Conservation (phyloP, 37 sponge, comb jelly and placozoan species). For the Haliclona indistincta region DNA sequence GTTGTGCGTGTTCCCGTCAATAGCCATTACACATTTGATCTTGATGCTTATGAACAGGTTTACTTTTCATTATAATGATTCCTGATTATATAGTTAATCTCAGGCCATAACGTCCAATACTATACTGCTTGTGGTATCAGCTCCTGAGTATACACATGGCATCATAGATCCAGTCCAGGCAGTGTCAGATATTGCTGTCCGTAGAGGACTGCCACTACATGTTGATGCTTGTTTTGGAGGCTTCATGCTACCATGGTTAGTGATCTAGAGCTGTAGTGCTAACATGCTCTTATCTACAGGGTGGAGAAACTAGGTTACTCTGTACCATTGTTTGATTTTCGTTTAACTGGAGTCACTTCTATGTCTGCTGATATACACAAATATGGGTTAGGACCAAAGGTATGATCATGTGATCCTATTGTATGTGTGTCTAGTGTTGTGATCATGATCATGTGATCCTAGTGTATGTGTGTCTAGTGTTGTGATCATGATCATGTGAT, state of each 20-base stretch:
- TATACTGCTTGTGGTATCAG: conserved; percentile 80
- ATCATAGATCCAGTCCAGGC: conserved; percentile 79
- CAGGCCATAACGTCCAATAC: conserved; percentile 77
- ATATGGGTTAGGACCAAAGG: conserved; percentile 87
- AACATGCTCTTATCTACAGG: conserved; percentile 39
- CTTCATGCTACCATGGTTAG: conserved; percentile 90
- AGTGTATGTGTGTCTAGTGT: conserved; percentile 44
- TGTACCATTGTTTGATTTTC: conserved; percentile 83
- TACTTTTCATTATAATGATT: not conserved
- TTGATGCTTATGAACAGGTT: conserved; percentile 57
- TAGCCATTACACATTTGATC: conserved; percentile 38
- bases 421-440: conserved; percentile 31
- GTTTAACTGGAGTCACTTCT: conserved; percentile 78
- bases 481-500: not conserved
- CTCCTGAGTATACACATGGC: conserved; percentile 85
- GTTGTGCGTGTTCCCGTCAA: conserved; percentile 61
- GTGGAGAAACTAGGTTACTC: conserved; percentile 81
- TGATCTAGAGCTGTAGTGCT: not conserved
- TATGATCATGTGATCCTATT: not conserved
- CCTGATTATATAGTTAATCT: not conserved
- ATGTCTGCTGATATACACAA: conserved; percentile 94
- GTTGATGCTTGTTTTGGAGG: conserved; percentile 95
- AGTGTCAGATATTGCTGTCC: conserved; percentile 57
- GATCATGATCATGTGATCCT: not conserved
- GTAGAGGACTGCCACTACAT: conserved; percentile 71